Base-by-base conservation (phyloP, 2,113 vertebrate genomes). In the Pelecanus crispus region DNA sequence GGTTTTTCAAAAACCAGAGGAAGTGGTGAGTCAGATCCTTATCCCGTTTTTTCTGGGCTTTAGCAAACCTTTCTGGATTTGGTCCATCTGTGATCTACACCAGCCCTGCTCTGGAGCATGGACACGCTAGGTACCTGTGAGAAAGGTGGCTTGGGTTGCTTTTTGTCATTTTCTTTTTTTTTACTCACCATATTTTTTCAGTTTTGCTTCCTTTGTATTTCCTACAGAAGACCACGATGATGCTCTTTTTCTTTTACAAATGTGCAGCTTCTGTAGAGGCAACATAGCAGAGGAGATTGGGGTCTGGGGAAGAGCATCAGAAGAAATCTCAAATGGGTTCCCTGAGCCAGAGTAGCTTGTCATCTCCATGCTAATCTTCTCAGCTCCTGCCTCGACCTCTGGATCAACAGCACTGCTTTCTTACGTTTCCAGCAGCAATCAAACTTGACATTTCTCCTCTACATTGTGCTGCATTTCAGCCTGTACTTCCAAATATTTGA, bases 21-120 rank as follows among this genome's bases (percentile, higher is more conserved):
- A 97, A 96, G 95, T 36, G n/a, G 55, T 90, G 86, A 97, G 45
- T 97, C 95, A 96, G 91, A 91, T 66, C 45, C n/a, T 84, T 49
- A 87, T 56, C 77, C 92, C 12, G 0, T 62, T 95, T 94, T 73
- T 79, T 92, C 68, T n/a, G 42, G 44, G 56, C 36, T 94, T 71
- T 29, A 95, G 68, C 36, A 85, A 92, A 91, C 47, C 56, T 94
- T 80, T 50, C 82, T 92, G 92, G 72, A 81, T 52, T 79, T 44
- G 49, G 12, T 86, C 86, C 73, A 59, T 36, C 77, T 84, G 79
- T 72, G 56, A 56, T 42, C 25, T 65, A 10, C 22, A 26, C 1
- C 16, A 95, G 68, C 28, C 28, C 52, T 42, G 13, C 58, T 88
- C 79, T 53, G 34, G 52, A 92, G 71, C 20, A 1, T 10, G 70